Base-by-base conservation (phyloP, 2,888 invertebrate species). In the Ichneumoninae sp. region DNA sequence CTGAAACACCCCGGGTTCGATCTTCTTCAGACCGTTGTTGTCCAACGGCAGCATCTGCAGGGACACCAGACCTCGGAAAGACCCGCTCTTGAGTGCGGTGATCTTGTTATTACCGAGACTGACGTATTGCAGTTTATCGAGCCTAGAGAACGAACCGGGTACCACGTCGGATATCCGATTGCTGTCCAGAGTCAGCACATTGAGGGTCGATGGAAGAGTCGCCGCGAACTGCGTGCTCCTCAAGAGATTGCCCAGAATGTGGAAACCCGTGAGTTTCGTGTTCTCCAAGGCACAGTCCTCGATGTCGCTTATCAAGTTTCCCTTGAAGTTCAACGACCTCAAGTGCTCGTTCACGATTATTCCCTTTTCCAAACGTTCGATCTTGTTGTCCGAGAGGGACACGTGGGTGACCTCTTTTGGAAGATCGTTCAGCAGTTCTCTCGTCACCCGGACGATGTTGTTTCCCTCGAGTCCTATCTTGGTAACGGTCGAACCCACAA, bases 291-390 rank as follows among this genome's bases (percentile, higher is more conserved):
- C 91, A 74, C 90, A 91, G 0, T 89, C 86, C 80, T 94, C 93
- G 22, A 94, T 89, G 19, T 89, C 89, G 7, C 91, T 90, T 40
- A 94, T 91, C 8, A 87, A 83, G 84, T 94, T 94, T 57, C 90
- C 88, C 5, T 89, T 90, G n/a, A 94, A 87, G 80, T 92, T 92
- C 60, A 94, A 86, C 16, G 90, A 87, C 86, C 91, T 93, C 52
- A 94, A 86, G 75, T 93, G 74, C 1, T 72, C 80, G 68, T 91
- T 92, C 1, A 86, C 88, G 26, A 91, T 90, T 60, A 88, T 86
- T 40, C 89, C 80, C 13, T 84, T 86, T 47, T 83, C 77, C 6
- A 91, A 72, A 2, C 60, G 68, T 16, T 83, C 84, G 16, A 92
- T 90, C 3, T 79, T 78, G 52, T 92, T 92, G 1, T 75, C 70